Conservation (phyloP, 2,797 vertebrate species). For the Stomatorhinus walkeri region DNA sequence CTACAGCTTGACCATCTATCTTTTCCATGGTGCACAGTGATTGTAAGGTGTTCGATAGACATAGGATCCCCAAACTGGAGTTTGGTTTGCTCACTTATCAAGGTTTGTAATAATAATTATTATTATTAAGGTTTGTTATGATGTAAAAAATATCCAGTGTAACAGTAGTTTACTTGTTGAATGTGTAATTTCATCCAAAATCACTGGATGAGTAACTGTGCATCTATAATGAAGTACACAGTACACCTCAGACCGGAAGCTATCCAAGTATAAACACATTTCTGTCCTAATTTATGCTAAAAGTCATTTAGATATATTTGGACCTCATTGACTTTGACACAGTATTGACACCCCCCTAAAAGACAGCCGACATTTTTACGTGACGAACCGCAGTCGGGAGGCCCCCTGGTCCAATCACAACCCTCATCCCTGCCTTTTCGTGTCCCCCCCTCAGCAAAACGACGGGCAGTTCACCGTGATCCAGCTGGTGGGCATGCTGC, state of each 20-base stretch:
- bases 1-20: not conserved
- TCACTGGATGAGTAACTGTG: not conserved
- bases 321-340: not conserved
- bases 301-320: not conserved
- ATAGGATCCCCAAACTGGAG: not conserved
- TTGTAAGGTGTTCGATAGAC: not conserved
- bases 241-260: not conserved
- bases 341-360: not conserved
- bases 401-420: not conserved
- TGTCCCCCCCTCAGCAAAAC: constrained; percentile 71
- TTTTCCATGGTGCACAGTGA: not conserved
- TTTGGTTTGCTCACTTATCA: not conserved
- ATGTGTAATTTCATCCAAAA: not conserved
- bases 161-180: not conserved
- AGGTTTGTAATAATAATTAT: not conserved
- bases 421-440: not conserved
- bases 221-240: not conserved
- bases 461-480: constrained; percentile 97
- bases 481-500: constrained; percentile 95
- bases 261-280: not conserved
- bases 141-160: not conserved
- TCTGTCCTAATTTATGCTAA: not conserved
- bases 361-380: not conserved
- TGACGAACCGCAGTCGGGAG: not conserved
- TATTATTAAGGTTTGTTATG: not conserved